phyloP scores from a whole-genome alignment of 2,797 vertebrate species.

The Sorex maritimensis region DNA sequence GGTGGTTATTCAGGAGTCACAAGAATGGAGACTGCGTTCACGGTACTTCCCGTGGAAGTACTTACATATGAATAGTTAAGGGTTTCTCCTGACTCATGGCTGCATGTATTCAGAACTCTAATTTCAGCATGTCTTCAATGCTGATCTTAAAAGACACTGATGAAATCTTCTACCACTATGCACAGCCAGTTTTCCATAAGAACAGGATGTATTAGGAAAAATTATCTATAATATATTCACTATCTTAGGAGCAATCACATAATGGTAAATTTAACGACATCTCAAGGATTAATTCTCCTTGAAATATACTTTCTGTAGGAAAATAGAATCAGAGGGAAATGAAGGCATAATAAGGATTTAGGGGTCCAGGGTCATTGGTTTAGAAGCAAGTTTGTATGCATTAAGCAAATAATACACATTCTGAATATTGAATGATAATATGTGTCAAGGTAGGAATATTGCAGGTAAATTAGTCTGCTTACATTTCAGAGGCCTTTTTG shows the following conservation, averaged over 20 bases:
- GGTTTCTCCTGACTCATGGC: not conserved
- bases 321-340: slow-evolving; percentile 66
- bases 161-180: not conserved
- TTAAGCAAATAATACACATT: slow-evolving; percentile 70
- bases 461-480: not conserved
- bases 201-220: slow-evolving; percentile 20
- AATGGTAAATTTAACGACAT: slow-evolving; percentile 9
- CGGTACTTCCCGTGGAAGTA: slow-evolving; percentile 1
- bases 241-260: slow-evolving; percentile 46
- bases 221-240: slow-evolving; percentile 52
- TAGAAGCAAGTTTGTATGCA: slow-evolving; percentile 60
- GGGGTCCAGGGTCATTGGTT: slow-evolving; percentile 52
- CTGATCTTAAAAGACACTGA: slow-evolving; percentile 4
- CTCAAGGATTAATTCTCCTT: slow-evolving; percentile 71
- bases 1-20: not conserved
- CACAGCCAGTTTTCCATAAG: slow-evolving; percentile 31
- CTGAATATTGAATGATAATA: slow-evolving; percentile 69
- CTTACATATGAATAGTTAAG: not conserved
- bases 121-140: not conserved
- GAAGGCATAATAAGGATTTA: slow-evolving; percentile 66
- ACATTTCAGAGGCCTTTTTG: slow-evolving; percentile 13
- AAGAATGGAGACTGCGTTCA: not conserved
- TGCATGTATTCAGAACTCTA: slow-evolving; percentile 6
- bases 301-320: slow-evolving; percentile 66
- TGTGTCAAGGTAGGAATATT: not conserved